Percentiles rank a stretch among this genome's conserved stretches.
phyloP scores from a whole-genome alignment of 2,797 vertebrate genomes.

The Eremophila alpestris region DNA sequence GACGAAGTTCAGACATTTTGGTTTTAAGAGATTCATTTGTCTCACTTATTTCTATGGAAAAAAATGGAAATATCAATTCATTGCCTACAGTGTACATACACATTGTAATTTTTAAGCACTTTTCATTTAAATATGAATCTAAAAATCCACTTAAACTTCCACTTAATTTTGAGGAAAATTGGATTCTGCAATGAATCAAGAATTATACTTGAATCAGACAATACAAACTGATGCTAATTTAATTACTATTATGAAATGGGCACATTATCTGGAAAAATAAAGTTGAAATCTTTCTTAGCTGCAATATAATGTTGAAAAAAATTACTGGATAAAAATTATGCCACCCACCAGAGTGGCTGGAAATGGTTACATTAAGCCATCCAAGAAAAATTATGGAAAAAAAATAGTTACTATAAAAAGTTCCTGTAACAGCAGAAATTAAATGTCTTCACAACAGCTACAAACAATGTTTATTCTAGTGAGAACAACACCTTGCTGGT shows the following conservation, averaged over 20 bases:
- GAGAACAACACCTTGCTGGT: background rate
- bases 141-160: background rate
- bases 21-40: constrained; percentile 95
- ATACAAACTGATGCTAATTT: background rate
- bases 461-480: background rate
- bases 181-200: background rate
- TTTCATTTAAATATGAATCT: background rate
- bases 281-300: background rate
- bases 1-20: constrained; percentile 97
- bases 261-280: background rate
- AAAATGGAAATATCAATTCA: background rate
- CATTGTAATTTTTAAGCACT: background rate
- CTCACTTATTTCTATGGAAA: constrained; percentile 85
- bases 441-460: background rate
- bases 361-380: background rate
- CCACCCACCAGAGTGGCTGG: background rate
- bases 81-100: background rate
- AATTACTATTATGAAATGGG: background rate
- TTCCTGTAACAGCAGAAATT: background rate
- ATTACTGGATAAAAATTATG: background rate
- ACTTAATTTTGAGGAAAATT: background rate
- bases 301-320: background rate
- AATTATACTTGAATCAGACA: background rate
- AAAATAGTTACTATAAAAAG: background rate
- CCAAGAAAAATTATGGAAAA: background rate